These are phyloP conservation scores for Emys orbicularis DNA, from an alignment of 2,797 vertebrate species.

Conservation along the genomic window DNA sequence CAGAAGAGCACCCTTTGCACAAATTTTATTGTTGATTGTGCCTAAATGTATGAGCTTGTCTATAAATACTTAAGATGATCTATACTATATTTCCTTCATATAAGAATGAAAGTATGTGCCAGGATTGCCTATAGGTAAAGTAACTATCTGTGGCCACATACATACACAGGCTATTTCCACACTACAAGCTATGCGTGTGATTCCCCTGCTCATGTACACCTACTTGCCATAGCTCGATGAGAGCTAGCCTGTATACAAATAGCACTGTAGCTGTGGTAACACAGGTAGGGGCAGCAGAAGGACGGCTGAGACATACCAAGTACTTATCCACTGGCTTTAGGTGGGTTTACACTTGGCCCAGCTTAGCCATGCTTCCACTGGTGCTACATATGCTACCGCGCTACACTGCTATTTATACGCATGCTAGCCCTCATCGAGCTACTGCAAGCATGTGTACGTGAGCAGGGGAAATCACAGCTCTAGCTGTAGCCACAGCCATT, in stretches of 20 bases:
- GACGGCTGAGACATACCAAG: not conserved
- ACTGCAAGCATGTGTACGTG: not conserved
- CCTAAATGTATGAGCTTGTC: not conserved
- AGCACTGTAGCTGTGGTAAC: not conserved
- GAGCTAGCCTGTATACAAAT: not conserved
- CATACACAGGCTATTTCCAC: not conserved
- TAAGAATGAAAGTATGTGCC: not conserved
- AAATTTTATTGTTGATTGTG: not conserved
- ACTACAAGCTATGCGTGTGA: not conserved
- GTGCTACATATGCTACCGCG: too few species aligned
- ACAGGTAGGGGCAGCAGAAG: not conserved
- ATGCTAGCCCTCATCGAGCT: not conserved
- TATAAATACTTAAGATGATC: rapidly evolving
- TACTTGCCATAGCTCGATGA: not conserved
- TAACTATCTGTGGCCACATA: not conserved
- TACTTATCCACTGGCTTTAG: not conserved
- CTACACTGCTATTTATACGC: not conserved
- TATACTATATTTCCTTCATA: not conserved
- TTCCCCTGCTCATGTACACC: not conserved
- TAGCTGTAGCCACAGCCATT: not conserved
- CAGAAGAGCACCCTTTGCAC: not conserved
- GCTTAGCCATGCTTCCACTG: not conserved
- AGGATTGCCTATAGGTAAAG: not conserved
- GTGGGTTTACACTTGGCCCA: not conserved
- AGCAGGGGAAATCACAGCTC: not conserved